A percentile compares a stretch with the other conserved stretches of the same genome.
Evolutionary conservation across 2,797 vertebrate species (phyloP).

Genomic region (Nothura maculosa): DNA sequence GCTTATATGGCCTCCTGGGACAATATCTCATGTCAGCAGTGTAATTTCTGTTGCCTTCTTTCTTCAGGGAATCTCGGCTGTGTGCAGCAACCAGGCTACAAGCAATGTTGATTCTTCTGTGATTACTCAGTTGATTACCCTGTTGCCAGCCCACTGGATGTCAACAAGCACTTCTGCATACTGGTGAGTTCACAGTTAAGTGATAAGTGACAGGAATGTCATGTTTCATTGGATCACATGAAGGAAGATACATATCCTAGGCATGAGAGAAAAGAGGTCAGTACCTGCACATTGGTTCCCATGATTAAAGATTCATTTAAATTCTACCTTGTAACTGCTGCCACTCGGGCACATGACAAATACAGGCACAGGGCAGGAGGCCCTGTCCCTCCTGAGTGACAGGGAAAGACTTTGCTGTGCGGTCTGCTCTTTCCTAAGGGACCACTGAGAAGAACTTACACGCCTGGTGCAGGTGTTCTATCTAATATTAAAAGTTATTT

Average conservation of each 20-base stretch:
- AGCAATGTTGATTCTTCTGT: background rate
- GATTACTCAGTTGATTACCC: background rate
- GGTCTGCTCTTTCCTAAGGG: background rate
- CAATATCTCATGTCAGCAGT: background rate
- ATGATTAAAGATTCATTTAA: too few species aligned
- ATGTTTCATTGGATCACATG: rapidly evolving
- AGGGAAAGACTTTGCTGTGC: background rate
- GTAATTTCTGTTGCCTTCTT: background rate
- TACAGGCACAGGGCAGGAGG: background rate
- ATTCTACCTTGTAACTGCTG: background rate
- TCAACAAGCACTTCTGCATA: background rate
- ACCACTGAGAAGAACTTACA: background rate
- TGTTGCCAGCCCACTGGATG: background rate
- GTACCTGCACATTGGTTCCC: too few species aligned
- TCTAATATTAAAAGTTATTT: background rate
- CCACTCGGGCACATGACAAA: background rate
- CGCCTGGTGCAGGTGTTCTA: background rate
- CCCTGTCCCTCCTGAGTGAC: background rate
- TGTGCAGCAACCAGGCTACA: rapidly evolving
- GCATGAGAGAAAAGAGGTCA: background rate
- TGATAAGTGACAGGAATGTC: background rate
- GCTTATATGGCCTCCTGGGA: rapidly evolving
- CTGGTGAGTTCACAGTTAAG: rapidly evolving
- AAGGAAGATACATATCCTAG: rapidly evolving
- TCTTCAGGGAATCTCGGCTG: background rate